These are phyloP conservation scores for Drosophila engyochracea DNA, from an alignment of 2,888 invertebrate genomes.

Conservation along the genomic window DNA sequence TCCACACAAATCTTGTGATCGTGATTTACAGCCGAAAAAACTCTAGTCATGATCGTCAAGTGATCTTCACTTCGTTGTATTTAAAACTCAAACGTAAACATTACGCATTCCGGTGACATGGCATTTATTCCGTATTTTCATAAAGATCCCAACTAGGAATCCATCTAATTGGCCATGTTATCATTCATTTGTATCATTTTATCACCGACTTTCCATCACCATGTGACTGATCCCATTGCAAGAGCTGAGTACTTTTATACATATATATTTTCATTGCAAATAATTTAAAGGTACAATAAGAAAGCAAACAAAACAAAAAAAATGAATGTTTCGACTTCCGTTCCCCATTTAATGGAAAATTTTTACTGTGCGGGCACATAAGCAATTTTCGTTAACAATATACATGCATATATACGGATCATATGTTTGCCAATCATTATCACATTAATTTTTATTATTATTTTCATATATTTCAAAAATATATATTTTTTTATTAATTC, in stretches of 20 bases:
- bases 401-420: slow-evolving; percentile 5
- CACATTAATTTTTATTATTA: slow-evolving; percentile 13
- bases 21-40: slow-evolving; percentile 8
- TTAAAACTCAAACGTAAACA: neutral
- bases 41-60: slow-evolving; percentile 25
- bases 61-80: slow-evolving; percentile 5
- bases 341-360: slow-evolving; percentile 54
- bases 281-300: slow-evolving; percentile 20
- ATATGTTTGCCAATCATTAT: slow-evolving; percentile 41
- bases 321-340: slow-evolving; percentile 19
- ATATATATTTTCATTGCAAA: slow-evolving; percentile 17
- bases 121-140: neutral
- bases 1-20: slow-evolving; percentile 4
- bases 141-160: slow-evolving; percentile 7
- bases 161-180: slow-evolving; percentile 14
- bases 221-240: neutral
- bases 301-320: neutral
- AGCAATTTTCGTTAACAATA: slow-evolving; percentile 38
- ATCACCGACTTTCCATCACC: neutral
- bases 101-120: neutral
- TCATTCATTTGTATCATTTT: neutral
- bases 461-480: slow-evolving; percentile 5
- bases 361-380: slow-evolving; percentile 53
- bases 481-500: neutral
- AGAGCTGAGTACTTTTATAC: neutral